Conservation (phyloP, 2,888 invertebrate genomes). For the Drosophila anomelani region DNA sequence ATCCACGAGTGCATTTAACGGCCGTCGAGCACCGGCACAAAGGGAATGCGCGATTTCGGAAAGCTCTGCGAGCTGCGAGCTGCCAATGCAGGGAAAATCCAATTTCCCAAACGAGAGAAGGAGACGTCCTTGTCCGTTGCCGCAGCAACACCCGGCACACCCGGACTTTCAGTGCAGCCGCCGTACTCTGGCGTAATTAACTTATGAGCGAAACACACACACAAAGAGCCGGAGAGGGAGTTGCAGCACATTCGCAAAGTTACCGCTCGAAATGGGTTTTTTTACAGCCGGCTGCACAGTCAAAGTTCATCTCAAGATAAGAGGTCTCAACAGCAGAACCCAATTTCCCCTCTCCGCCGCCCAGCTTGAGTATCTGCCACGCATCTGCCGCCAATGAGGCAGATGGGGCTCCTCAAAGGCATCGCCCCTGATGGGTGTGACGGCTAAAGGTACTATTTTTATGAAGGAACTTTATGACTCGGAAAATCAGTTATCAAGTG, state of each 20-base stretch:
- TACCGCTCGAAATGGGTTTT: slow-evolving; percentile 42
- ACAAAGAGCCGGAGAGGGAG: slow-evolving; percentile 7
- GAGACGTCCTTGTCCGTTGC: slow-evolving; percentile 32
- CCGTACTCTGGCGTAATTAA: slow-evolving; percentile 51
- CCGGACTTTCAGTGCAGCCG: slow-evolving; percentile 10
- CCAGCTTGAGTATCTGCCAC: not conserved
- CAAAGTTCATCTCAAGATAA: slow-evolving; percentile 36
- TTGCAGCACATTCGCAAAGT: slow-evolving; percentile 30
- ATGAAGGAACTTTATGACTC: not conserved
- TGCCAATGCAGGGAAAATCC: slow-evolving; percentile 46
- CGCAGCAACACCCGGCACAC: slow-evolving; percentile 31
- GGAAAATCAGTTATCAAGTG: slow-evolving; percentile 8
- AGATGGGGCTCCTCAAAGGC: slow-evolving; percentile 1
- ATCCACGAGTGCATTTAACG: slow-evolving; percentile 25
- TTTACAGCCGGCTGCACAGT: slow-evolving; percentile 44
- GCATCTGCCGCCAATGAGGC: not conserved
- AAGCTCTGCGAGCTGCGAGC: not conserved
- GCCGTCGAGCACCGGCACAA: slow-evolving; percentile 10
- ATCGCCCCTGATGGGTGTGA: not conserved
- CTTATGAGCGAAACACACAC: slow-evolving; percentile 35
- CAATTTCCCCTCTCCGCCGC: not conserved
- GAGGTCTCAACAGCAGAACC: slow-evolving; percentile 10
- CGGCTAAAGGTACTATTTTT: slow-evolving; percentile 1
- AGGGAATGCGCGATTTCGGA: slow-evolving; percentile 33
- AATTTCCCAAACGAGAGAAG: slow-evolving; percentile 47